Percentiles rank a stretch among this genome's conserved stretches.
Evolutionary conservation across 2,797 vertebrate species (phyloP).

Genomic region (Hipposideros larvatus): DNA sequence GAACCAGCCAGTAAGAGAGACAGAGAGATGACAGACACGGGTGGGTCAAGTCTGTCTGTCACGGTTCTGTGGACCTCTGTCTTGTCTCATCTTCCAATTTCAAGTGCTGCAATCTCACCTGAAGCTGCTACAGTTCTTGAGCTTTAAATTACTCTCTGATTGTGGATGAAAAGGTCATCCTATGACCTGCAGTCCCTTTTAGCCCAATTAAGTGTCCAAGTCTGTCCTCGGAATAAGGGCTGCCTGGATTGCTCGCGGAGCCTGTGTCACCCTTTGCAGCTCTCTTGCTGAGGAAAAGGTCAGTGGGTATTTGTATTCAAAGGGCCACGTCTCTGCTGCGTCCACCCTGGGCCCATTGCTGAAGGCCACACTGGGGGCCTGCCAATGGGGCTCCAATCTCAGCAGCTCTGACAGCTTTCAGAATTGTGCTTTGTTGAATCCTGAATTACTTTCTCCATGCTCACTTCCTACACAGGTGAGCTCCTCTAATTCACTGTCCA

Average conservation of each 20-base stretch:
- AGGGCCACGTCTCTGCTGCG: neutral
- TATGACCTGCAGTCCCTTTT: neutral
- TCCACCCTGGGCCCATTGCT: neutral
- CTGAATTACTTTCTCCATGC: neutral
- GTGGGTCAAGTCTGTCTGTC: fast-evolving
- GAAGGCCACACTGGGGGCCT: fast-evolving
- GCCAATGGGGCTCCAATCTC: no score
- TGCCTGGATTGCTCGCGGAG: neutral
- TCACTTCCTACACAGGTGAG: neutral
- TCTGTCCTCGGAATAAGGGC: neutral
- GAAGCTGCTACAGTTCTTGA: neutral
- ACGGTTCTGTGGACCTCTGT: fast-evolving
- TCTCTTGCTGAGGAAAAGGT: constrained; percentile 47
- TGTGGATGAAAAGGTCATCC: constrained; percentile 49
- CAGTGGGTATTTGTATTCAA: neutral
- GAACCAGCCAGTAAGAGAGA: neutral
- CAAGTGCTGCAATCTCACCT: neutral
- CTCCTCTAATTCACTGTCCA: neutral
- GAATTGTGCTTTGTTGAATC: neutral
- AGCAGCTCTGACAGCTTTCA: neutral
- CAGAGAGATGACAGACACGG: fast-evolving
- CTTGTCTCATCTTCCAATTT: neutral
- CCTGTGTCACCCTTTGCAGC: neutral
- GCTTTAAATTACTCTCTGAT: neutral
- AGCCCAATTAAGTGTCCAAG: constrained; percentile 18